Percentiles rank a stretch among this genome's conserved stretches.
Evolutionary conservation across 2,113 vertebrate genomes (phyloP).

Genomic region (Opisthocomus hoazin): DNA sequence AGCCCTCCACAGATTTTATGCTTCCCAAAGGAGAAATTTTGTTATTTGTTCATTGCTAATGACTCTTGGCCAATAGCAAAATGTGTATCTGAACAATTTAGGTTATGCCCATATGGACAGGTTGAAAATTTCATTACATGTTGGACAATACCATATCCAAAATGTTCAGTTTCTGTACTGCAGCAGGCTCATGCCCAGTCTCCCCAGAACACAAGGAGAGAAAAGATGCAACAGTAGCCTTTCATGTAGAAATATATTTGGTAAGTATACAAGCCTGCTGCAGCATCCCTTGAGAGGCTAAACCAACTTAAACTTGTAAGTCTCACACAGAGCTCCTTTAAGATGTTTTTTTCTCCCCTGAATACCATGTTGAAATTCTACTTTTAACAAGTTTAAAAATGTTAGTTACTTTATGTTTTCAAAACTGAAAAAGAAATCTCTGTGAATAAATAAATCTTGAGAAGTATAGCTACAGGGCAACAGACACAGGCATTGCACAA

Average conservation of each 20-base stretch:
- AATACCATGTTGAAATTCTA: background rate
- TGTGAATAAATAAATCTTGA: background rate
- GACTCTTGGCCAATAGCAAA: background rate
- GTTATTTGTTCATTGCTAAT: background rate
- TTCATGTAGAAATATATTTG: background rate
- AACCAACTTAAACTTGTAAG: background rate
- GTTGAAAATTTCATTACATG: background rate
- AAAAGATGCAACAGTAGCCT: background rate
- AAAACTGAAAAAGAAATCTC: background rate
- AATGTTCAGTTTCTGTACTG: background rate
- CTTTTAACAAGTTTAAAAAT: background rate
- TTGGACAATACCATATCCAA: background rate
- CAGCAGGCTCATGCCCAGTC: background rate
- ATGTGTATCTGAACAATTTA: background rate
- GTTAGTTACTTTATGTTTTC: background rate
- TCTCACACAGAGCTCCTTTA: background rate
- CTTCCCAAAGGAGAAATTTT: background rate
- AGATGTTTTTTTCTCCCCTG: background rate
- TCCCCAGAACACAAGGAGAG: background rate
- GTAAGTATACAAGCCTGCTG: background rate
- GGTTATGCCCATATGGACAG: background rate
- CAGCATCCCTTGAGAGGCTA: background rate
- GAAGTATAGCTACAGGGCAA: background rate
- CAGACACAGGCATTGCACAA: background rate
- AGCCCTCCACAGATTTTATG: background rate